Evolutionary conservation across 2,113 vertebrate genomes (phyloP).

Genomic region (Paratilapia polleni): DNA sequence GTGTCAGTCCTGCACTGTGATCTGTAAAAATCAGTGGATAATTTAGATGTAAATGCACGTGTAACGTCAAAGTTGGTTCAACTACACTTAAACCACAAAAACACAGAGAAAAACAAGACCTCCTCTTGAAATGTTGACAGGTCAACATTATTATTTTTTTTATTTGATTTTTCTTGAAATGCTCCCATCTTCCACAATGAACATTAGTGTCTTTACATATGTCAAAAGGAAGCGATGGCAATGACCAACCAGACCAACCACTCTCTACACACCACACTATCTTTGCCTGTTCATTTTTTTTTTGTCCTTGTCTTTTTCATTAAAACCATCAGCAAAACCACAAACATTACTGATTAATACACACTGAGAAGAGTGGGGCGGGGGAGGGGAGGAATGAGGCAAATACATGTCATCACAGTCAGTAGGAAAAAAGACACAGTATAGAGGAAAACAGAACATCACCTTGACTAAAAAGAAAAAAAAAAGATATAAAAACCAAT

Average conservation of each 20-base stretch:
- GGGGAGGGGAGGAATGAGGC: conserved; percentile 51
- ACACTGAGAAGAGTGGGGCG: conserved; percentile 54
- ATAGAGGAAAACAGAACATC: conserved; percentile 72
- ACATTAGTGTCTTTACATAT: conserved; percentile 82
- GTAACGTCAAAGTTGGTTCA: not conserved
- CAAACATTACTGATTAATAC: conserved; percentile 81
- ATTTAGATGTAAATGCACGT: accelerated
- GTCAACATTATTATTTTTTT: conserved; percentile 76
- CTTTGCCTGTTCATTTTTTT: conserved; percentile 40
- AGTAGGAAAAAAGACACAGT: conserved; percentile 68
- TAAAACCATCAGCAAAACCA: conserved; percentile 79
- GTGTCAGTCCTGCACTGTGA: not conserved
- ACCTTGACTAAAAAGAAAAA: conserved; percentile 56
- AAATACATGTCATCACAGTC: conserved; percentile 78
- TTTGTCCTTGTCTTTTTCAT: conserved; percentile 60
- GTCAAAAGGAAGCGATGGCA: conserved; percentile 69
- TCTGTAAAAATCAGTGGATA: not conserved
- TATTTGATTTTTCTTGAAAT: conserved; percentile 71
- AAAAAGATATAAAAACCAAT: conserved; percentile 72
- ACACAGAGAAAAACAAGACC: not conserved
- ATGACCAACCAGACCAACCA: conserved; percentile 61
- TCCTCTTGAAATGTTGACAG: conserved; percentile 59
- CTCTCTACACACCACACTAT: conserved; percentile 61
- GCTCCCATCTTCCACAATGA: conserved; percentile 74
- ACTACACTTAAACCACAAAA: not conserved